phyloP scores from a whole-genome alignment of 2,797 vertebrate species.

The Lemur catta region DNA sequence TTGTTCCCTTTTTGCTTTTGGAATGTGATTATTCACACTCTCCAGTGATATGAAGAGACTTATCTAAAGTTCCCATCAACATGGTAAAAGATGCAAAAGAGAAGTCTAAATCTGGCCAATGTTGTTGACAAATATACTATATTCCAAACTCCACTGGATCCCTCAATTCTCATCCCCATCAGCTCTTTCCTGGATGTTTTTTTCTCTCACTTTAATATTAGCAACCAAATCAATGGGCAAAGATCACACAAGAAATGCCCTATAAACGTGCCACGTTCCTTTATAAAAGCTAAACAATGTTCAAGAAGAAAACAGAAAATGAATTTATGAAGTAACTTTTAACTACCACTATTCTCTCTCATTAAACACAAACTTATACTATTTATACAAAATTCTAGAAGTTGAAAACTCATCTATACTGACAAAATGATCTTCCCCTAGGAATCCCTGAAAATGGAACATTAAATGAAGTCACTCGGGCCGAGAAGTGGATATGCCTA shows the following conservation, averaged over 20 bases:
- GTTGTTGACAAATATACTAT: constrained; percentile 21
- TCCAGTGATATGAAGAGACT: not conserved
- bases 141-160: not conserved
- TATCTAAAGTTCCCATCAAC: not conserved
- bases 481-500: not conserved
- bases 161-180: not conserved
- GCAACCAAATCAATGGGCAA: not conserved
- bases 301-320: not conserved
- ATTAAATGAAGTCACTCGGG: not conserved
- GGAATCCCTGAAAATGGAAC: not conserved
- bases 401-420: not conserved
- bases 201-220: not conserved
- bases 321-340: not conserved
- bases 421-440: not conserved
- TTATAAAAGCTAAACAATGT: not conserved
- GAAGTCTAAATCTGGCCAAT: not conserved
- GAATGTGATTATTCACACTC: not conserved
- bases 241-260: not conserved
- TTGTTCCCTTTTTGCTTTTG: not conserved
- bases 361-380: not conserved
- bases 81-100: not conserved
- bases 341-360: not conserved
- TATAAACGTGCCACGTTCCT: not conserved
- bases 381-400: not conserved
- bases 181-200: not conserved